These are phyloP conservation scores for Aramus guarauna DNA, from an alignment of 2,113 vertebrate species.

Conservation along the genomic window DNA sequence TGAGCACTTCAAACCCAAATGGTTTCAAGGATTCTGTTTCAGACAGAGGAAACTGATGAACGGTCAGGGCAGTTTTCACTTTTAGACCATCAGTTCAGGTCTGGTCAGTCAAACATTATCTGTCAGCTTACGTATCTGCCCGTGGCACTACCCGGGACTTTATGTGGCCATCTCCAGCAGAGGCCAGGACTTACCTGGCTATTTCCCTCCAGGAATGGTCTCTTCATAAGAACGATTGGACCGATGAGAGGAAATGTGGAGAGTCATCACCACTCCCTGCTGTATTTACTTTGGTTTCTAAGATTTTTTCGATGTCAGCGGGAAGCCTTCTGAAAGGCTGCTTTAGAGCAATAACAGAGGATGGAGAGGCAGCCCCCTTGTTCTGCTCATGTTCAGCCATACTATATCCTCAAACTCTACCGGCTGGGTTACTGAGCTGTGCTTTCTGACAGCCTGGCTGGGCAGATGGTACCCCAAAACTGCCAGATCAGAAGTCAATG, in stretches of 20 bases:
- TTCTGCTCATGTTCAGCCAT: background rate
- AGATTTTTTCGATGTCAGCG: background rate
- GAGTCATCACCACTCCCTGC: background rate
- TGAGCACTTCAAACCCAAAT: background rate
- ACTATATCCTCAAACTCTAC: background rate
- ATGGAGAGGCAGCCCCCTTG: background rate
- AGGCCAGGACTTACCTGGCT: background rate
- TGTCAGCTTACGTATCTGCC: background rate
- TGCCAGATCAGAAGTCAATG: conserved; percentile 8
- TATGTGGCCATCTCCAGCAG: background rate
- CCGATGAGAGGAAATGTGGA: background rate
- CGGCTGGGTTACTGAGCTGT: background rate
- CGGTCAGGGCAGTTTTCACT: background rate
- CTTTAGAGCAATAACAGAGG: background rate
- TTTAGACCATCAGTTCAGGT: background rate
- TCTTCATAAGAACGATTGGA: background rate
- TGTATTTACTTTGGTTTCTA: background rate
- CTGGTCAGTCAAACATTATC: background rate
- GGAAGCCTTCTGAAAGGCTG: background rate
- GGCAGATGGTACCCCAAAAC: conserved; percentile 7
- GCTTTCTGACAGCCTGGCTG: background rate
- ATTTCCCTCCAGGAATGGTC: background rate
- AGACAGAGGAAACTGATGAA: background rate
- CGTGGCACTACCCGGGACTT: fast-evolving
- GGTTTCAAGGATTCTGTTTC: background rate